Evolutionary conservation across 2,888 invertebrate species (phyloP).

Genomic region (Drosophila greeni): DNA sequence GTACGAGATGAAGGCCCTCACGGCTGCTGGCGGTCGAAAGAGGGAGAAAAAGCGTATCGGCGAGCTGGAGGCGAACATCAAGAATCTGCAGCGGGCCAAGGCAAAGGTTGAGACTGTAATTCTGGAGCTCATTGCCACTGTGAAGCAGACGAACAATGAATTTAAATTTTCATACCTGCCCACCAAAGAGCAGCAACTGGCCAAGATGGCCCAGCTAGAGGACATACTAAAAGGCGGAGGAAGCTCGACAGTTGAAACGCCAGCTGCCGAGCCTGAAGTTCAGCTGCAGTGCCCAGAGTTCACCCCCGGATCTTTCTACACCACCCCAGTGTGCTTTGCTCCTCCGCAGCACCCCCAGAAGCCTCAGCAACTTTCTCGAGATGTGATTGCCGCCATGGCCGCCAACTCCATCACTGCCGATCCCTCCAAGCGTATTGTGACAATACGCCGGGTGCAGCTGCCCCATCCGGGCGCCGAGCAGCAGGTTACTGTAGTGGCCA

Average conservation of each 20-base stretch:
- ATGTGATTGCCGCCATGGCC: conserved; percentile 74
- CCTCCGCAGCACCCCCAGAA: conserved; percentile 71
- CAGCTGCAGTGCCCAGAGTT: conserved; percentile 44
- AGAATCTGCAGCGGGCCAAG: conserved; percentile 77
- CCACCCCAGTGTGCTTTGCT: conserved; percentile 75
- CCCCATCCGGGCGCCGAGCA: conserved; percentile 82
- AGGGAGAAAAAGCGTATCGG: conserved; percentile 77
- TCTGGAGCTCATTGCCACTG: conserved; percentile 76
- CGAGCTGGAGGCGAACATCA: conserved; percentile 76
- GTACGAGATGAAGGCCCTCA: conserved; percentile 71
- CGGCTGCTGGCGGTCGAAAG: conserved; percentile 74
- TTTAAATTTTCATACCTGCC: conserved; percentile 78
- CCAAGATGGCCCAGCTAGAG: conserved; percentile 70
- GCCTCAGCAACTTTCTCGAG: conserved; percentile 62
- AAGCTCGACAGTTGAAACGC: conserved; percentile 15
- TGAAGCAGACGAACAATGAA: conserved; percentile 76
- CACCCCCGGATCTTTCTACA: conserved; percentile 50
- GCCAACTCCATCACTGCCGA: conserved; percentile 72
- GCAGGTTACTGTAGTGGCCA: conserved; percentile 87
- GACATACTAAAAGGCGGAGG: conserved; percentile 43
- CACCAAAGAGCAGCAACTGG: conserved; percentile 77
- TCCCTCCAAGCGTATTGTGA: conserved; percentile 82
- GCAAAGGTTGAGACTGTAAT: conserved; percentile 77
- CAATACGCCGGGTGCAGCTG: conserved; percentile 85
- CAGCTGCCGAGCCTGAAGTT: conserved; percentile 34